These are phyloP conservation scores for Catostomus latipinnis DNA, from an alignment of 2,797 vertebrate species.

Conservation along the genomic window DNA sequence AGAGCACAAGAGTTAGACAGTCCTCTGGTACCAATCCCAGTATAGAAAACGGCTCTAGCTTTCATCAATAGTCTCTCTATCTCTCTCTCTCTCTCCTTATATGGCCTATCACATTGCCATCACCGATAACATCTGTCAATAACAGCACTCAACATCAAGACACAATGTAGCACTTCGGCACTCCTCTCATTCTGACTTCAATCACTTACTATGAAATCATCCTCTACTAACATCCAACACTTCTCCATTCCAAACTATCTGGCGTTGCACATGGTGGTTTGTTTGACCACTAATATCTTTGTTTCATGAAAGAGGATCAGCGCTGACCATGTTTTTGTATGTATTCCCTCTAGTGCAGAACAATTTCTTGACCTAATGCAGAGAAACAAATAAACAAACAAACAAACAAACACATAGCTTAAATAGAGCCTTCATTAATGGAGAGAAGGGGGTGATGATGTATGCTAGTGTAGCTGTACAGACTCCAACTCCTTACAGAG, in stretches of 20 bases:
- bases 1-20: not conserved
- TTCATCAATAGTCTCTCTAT: slow-evolving; percentile 11
- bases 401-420: slow-evolving; percentile 27
- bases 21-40: not conserved
- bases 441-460: slow-evolving; percentile 28
- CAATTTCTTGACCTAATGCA: slow-evolving; percentile 44
- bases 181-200: slow-evolving; percentile 23
- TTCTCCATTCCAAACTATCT: slow-evolving; percentile 7
- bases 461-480: slow-evolving; percentile 33
- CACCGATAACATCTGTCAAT: slow-evolving; percentile 31
- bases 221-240: slow-evolving; percentile 25
- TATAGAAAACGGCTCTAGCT: slow-evolving; percentile 12
- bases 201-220: slow-evolving; percentile 24
- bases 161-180: slow-evolving; percentile 5
- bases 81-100: not conserved
- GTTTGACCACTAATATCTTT: not conserved
- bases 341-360: slow-evolving; percentile 14
- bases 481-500: slow-evolving; percentile 20
- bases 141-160: slow-evolving; percentile 18
- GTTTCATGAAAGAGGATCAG: not conserved
- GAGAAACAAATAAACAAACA: slow-evolving; percentile 44
- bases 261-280: slow-evolving; percentile 4
- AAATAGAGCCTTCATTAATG: slow-evolving; percentile 40
- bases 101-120: not conserved
- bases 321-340: slow-evolving; percentile 7